Evolutionary conservation across 2,797 vertebrate species (phyloP).

Genomic region (Tiaroga cobitis): DNA sequence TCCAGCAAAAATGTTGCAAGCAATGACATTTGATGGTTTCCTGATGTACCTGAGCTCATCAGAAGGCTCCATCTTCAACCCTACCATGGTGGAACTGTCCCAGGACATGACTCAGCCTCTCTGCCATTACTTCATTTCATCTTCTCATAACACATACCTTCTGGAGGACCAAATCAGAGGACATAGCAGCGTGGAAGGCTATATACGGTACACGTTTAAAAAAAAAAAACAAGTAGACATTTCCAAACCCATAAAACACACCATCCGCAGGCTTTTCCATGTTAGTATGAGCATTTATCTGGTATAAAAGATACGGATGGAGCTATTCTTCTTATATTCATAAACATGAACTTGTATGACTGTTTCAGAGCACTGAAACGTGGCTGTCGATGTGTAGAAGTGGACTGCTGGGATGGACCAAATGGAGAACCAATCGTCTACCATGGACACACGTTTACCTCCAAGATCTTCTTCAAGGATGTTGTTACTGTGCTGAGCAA

Average conservation of each 20-base stretch:
- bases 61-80: constrained; percentile 87
- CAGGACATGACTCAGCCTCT: constrained; percentile 89
- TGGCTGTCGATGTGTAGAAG: constrained; percentile 90
- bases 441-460: constrained; percentile 92
- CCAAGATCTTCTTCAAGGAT: constrained; percentile 93
- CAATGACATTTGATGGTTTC: constrained; percentile 87
- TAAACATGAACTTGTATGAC: constrained; percentile 14
- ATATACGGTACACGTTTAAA: constrained; percentile 74
- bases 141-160: constrained; percentile 86
- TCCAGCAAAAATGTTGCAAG: constrained; percentile 85
- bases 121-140: constrained; percentile 89
- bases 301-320: neutral
- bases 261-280: neutral
- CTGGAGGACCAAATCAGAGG: constrained; percentile 88
- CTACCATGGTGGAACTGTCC: constrained; percentile 76
- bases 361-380: constrained; percentile 82
- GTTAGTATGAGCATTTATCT: neutral
- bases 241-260: neutral
- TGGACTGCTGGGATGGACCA: constrained; percentile 94
- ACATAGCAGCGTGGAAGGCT: constrained; percentile 84
- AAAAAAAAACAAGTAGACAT: neutral
- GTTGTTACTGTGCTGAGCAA: constrained; percentile 85
- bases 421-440: constrained; percentile 92
- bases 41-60: constrained; percentile 86
- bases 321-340: neutral